Conservation (phyloP, 2,113 vertebrate species). For the Archocentrus centrarchus region DNA sequence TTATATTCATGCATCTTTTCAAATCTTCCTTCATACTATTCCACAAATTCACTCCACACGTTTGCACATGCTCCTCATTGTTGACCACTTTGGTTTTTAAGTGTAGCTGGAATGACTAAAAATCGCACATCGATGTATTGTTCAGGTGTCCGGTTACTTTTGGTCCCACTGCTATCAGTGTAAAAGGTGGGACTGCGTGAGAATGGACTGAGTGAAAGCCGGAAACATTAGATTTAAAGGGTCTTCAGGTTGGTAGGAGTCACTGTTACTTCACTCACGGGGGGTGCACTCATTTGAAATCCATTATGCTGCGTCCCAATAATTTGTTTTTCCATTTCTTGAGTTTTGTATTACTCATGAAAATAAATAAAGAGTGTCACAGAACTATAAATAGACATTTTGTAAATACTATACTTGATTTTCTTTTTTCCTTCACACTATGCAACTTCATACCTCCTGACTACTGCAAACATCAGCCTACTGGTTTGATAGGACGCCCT, state of each 20-base stretch:
- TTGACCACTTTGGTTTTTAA: not conserved
- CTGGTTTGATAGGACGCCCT: constrained; percentile 1
- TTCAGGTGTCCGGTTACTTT: not conserved
- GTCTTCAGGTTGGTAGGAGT: not conserved
- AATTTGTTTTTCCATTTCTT: not conserved
- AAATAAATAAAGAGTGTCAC: constrained; percentile 4
- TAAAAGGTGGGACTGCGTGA: not conserved
- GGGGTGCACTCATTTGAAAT: not conserved
- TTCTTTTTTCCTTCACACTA: not conserved
- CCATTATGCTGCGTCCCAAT: not conserved
- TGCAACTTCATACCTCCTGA: constrained; percentile 13
- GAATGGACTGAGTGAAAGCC: not conserved
- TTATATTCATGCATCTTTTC: not conserved
- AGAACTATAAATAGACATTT: not conserved
- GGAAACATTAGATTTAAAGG: not conserved
- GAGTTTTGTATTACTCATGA: not conserved
- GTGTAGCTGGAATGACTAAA: not conserved
- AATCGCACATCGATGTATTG: not conserved
- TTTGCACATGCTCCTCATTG: not conserved
- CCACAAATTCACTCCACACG: not conserved
- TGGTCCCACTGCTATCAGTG: not conserved
- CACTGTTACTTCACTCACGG: not conserved
- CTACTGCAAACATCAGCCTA: constrained; percentile 11
- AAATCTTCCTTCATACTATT: not conserved
- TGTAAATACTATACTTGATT: not conserved